Evolutionary conservation across 2,113 vertebrate species (phyloP), one percentile per base, ranked within the genome.

Genomic region (Alces alces): DNA sequence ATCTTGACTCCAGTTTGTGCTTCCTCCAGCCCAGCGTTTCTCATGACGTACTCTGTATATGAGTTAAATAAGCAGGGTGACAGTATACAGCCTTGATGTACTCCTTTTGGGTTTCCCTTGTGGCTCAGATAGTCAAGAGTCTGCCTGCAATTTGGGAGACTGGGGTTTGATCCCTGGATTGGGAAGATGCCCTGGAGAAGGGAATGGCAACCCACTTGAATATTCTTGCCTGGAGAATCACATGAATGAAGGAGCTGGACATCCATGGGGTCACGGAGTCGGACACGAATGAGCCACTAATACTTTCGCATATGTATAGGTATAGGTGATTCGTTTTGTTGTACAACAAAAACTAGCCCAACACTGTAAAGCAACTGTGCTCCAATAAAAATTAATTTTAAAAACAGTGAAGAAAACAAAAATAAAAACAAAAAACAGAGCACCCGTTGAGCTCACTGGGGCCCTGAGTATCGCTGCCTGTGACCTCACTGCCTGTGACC

Each of bases 391-490:
- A 36, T 70, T 36, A 70, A 70, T 70, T 70, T 70, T 23, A 36
- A 36, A 21, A 70, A 70, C 19, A 6, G 64, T 66, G n/a, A 70
- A 70, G n/a, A 36, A 70, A 70, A 70, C n/a, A 70, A 70, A 66
- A 66, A 19, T 10, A 66, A 19, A 66, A 10, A n/a, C 4, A 66
- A 60, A 43, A 43, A 15, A 28, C n/a, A 47, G 15, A 54, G n/a
- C 6, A 12, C 13, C 0, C 2, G 16, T 1, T n/a, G 39, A 13
- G 52, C 10, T 28, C 0, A 1, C 6, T 16, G 64, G 33, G 55
- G 4, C 45, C 30, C 27, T 25, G 33, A n/a, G 23, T 23, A 0
- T 4, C 3, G 0, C 28, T n/a, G n/a, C 47, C 78, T 2, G 27
- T n/a, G 95, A 64, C 85, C 47, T 78, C 79, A 2, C 2, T 50